These are phyloP conservation scores for Gastrophryne carolinensis DNA, from an alignment of 2,797 vertebrate genomes.

Conservation along the genomic window DNA sequence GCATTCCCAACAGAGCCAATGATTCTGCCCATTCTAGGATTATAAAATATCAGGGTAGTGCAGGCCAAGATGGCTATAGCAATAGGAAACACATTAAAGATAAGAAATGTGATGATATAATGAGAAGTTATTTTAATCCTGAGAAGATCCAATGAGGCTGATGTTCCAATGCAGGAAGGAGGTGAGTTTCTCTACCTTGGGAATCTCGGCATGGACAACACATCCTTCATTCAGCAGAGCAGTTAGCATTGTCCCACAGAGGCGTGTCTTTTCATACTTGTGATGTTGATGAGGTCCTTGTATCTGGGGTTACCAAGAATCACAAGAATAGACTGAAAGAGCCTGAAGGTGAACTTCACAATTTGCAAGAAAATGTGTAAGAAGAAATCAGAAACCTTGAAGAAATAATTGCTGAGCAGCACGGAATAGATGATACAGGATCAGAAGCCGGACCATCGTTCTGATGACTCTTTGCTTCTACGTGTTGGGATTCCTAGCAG, in stretches of 20 bases:
- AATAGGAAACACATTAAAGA: neutral
- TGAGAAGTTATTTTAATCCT: no score
- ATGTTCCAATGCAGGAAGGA: no score
- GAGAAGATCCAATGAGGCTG: no score
- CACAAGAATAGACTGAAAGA: neutral
- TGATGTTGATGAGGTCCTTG: neutral
- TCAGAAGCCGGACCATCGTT: neutral
- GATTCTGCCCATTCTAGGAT: neutral
- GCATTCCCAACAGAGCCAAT: no score
- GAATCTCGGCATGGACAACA: no score
- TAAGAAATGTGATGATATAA: neutral
- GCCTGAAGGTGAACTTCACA: neutral
- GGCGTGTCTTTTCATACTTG: no score
- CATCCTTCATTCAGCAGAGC: no score
- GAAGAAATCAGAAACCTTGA: no score
- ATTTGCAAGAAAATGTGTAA: neutral
- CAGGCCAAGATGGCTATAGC: neutral
- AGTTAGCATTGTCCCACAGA: no score
- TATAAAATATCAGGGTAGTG: neutral
- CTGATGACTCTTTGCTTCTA: neutral
- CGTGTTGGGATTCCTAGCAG: neutral
- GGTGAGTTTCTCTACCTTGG: no score
- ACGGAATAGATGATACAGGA: neutral
- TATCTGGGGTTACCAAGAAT: neutral
- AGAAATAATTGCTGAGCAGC: neutral